Base-by-base conservation (phyloP, 2,113 vertebrate genomes). In the Rhizomys pruinosus region DNA sequence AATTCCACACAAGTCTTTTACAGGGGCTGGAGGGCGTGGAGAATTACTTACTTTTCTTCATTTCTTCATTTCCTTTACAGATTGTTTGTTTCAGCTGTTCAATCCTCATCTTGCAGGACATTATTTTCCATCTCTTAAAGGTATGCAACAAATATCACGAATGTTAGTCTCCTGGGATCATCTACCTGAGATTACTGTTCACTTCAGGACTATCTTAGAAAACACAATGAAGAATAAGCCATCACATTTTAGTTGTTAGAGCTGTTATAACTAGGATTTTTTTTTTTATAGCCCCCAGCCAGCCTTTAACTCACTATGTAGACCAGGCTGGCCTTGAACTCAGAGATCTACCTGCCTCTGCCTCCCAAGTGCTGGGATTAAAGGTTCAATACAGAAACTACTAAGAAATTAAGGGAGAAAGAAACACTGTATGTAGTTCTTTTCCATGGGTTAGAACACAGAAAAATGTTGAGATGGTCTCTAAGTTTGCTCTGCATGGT, bases 71-170 rank as follows among this genome's bases (percentile, higher is more conserved):
- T 93, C 99, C 99, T 96, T 98, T 98, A 96, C 98, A 98, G 76
- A 99, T 99, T 19, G 99, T 99, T 96, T 99, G 99, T 97, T 99
- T 99, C 95, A 99, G 98, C 97, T 99, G 99, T 95, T 99, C 99
- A 91, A 99, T 99, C 97, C 99, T 99, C 98, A 99, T 99, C 98
- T 98, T 99, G 97, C 99, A 99, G 42, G 99, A 99, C 99, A 99
- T 99, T 93, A 99, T 99, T 98, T 99, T 99, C 99, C 99, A 99
- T 91, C 99, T 99, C 99, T 99, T 98, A 97, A 97, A 96, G 47
- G 79, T 55, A 95, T 81, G 89, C 84, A 93, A 94, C 93, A 97
- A 94, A 89, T 95, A 87, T 95, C 90, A 97, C 91, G 96, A 78
- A 89, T 68, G 1, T 55, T 0, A 4, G 52, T 95, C 55, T 94